Evolutionary conservation across 1,140 invertebrate species (phyloP).

Genomic region (Lerema accius): DNA sequence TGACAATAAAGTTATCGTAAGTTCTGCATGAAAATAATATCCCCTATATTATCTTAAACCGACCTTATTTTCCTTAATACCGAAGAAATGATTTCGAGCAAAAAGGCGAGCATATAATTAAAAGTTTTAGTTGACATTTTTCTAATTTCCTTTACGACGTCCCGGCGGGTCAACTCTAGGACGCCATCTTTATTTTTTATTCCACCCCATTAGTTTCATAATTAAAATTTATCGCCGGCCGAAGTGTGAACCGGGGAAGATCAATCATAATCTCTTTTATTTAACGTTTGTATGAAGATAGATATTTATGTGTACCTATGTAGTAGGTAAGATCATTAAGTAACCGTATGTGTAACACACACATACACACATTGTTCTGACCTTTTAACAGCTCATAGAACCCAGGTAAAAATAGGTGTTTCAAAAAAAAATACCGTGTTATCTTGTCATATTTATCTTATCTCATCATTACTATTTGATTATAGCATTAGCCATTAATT

Average conservation of each 20-base stretch:
- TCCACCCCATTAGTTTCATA: conserved; percentile 68
- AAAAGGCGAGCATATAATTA: conserved; percentile 41
- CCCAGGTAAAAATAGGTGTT: no score
- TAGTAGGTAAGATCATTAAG: no score
- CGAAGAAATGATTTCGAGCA: conserved; percentile 16
- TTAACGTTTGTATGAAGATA: not conserved
- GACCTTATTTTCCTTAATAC: conserved; percentile 14
- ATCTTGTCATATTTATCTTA: no score
- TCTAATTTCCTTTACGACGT: conserved; percentile 52
- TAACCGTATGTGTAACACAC: no score
- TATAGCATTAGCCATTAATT: no score
- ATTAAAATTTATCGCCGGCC: conserved; percentile 60
- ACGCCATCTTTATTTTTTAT: conserved; percentile 49
- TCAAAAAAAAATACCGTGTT: no score
- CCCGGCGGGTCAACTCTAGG: conserved; percentile 48
- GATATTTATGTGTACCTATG: no score
- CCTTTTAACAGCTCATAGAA: no score
- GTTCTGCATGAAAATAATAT: not conserved
- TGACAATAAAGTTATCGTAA: not conserved
- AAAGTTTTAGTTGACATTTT: conserved; percentile 51
- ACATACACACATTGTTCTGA: no score
- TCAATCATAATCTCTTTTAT: conserved; percentile 67
- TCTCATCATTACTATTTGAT: no score
- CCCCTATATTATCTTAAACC: not conserved
- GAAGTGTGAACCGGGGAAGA: conserved; percentile 52